Evolutionary conservation across 2,888 invertebrate species (phyloP), one percentile per base, ranked within the genome.

Genomic region (Macrosoma leucophasiata): DNA sequence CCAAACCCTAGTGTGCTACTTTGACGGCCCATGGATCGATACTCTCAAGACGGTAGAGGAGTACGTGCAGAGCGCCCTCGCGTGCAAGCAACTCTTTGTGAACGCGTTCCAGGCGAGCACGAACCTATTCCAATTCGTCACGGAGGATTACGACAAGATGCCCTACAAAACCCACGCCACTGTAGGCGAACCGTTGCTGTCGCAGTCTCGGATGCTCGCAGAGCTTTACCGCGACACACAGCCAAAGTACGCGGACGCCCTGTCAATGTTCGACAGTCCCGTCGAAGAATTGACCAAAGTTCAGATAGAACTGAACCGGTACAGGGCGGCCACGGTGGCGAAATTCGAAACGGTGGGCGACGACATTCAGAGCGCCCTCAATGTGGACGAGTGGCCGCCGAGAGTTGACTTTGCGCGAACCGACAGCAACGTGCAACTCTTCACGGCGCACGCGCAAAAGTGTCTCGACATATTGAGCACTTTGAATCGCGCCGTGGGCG

Each of bases 221-320:
- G 22, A 22, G 22, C 12, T 22, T 10, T 7, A 9, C 22, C 9
- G 12, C 3, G 12, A 22, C 22, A 22, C 12, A 22, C 22, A 22
- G 10, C 12, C 22, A 22, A n/a, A 22, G 22, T 22, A 22, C 22
- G 22, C 3, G 4, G 22, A 22, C 22, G 10, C 22, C 10, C 22
- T 22, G 22, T 9, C 10, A 6, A 9, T 22, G 10, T 22, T 17
- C n/a, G n/a, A n/a, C n/a, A n/a, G n/a, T n/a, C n/a, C n/a, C n/a
- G n/a, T n/a, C n/a, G n/a, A n/a, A n/a, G n/a, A 22, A 22, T 22
- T 22, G 22, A 12, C 23, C 23, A 23, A 23, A 23, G 23, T 23
- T 13, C 11, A 23, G 8, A 8, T 6, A 11, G 23, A 23, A 11
- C 6, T 23, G 23, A 23, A 23, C 12, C 12, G 13, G 23, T 23